Conservation (phyloP, 2,797 vertebrate species). For the Neoniphon sammara region DNA sequence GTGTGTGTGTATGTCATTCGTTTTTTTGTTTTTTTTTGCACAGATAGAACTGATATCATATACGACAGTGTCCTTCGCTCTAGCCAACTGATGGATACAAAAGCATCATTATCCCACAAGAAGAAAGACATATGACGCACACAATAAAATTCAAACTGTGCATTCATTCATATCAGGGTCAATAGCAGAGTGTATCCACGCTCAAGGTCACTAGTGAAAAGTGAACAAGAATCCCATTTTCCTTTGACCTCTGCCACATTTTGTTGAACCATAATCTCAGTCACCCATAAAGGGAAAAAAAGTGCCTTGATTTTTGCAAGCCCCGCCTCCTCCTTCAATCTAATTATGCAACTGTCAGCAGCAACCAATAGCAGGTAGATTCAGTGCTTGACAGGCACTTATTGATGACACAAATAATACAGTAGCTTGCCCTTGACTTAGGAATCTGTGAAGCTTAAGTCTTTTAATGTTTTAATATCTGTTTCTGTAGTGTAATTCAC, state of each 20-base stretch:
- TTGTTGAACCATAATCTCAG: slow-evolving; percentile 36
- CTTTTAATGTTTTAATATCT: slow-evolving; percentile 38
- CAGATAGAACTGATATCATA: slow-evolving; percentile 23
- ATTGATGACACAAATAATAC: slow-evolving; percentile 48
- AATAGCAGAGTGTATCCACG: slow-evolving; percentile 49
- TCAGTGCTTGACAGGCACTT: slow-evolving; percentile 31
- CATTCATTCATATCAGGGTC: slow-evolving; percentile 40
- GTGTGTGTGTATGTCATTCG: background rate
- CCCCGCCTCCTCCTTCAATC: slow-evolving; percentile 30
- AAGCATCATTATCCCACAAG: slow-evolving; percentile 50
- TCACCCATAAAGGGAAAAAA: background rate
- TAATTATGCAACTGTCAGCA: slow-evolving; percentile 57
- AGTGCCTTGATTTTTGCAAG: background rate
- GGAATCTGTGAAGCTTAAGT: background rate
- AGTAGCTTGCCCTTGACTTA: slow-evolving; percentile 34
- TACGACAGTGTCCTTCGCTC: slow-evolving; percentile 42
- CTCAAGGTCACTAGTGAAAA: slow-evolving; percentile 39
- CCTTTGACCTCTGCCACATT: slow-evolving; percentile 54
- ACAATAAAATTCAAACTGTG: slow-evolving; percentile 19
- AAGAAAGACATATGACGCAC: slow-evolving; percentile 33
- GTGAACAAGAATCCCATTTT: slow-evolving; percentile 31
- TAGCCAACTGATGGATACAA: background rate
- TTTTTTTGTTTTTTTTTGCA: slow-evolving; percentile 8
- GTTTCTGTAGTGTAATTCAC: slow-evolving; percentile 15
- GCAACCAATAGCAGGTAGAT: slow-evolving; percentile 30